phyloP scores from a whole-genome alignment of 2,113 vertebrate species.

The Elanus axillaris region DNA sequence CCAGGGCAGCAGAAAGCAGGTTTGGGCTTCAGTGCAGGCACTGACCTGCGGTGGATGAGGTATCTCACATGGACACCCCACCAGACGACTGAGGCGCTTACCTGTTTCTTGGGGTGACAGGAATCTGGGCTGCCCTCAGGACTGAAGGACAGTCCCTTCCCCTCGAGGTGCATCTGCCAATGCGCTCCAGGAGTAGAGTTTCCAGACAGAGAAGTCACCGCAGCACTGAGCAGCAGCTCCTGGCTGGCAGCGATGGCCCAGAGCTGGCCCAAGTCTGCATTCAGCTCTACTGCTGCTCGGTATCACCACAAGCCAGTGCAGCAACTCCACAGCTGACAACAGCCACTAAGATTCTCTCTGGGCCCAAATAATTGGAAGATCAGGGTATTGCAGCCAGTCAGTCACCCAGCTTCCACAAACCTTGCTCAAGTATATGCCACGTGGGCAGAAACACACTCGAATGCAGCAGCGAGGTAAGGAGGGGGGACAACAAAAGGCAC shows the following conservation, averaged over 20 bases:
- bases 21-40: neutral
- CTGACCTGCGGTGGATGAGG: accelerated
- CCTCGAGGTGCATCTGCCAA: neutral
- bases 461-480: neutral
- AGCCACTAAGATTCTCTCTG: neutral
- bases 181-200: neutral
- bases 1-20: neutral
- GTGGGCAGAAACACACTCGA: neutral
- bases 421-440: accelerated
- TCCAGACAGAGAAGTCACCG: neutral
- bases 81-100: neutral
- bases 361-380: neutral
- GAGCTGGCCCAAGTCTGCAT: neutral
- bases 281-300: neutral
- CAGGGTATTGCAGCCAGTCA: neutral
- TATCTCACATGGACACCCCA: neutral
- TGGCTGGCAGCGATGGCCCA: accelerated
- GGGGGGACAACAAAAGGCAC: neutral
- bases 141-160: neutral
- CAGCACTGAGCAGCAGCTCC: neutral
- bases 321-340: accelerated
- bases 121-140: neutral
- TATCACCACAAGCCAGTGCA: accelerated
- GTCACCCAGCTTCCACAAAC: neutral
- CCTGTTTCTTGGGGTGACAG: neutral